Conservation (phyloP, 2,888 invertebrate genomes). For the Chelonus formosanus region DNA sequence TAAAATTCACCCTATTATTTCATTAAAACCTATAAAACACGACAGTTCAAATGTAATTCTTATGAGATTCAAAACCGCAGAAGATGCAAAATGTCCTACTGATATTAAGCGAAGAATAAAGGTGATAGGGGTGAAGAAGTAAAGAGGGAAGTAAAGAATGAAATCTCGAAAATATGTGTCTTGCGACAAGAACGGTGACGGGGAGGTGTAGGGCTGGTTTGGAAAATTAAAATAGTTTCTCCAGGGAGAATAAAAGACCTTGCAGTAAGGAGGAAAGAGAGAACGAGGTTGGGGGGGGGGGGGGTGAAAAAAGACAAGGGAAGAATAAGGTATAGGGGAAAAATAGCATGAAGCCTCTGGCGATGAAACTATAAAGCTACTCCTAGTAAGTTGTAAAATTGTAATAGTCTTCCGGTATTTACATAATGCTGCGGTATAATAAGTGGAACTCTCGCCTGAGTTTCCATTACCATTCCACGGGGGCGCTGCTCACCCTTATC, state of each 20-base stretch:
- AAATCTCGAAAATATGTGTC: conserved; percentile 38
- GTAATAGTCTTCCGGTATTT: conserved; percentile 62
- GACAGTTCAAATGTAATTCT: conserved; percentile 25
- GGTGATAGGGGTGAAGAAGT: neutral
- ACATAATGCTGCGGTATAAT: conserved; percentile 61
- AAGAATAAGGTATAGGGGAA: conserved; percentile 31
- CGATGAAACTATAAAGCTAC: conserved; percentile 60
- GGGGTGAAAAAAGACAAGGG: conserved; percentile 24
- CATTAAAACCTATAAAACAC: conserved; percentile 19
- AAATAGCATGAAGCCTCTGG: conserved; percentile 41
- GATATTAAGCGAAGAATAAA: conserved; percentile 38
- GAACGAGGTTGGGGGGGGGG: conserved; percentile 17
- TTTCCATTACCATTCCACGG: conserved; percentile 53
- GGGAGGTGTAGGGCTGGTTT: conserved; percentile 28
- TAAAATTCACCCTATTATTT: conserved; percentile 24
- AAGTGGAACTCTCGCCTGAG: conserved; percentile 55
- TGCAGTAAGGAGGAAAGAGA: conserved; percentile 14
- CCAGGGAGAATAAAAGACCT: conserved; percentile 24
- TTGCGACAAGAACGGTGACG: conserved; percentile 13
- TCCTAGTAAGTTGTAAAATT: conserved; percentile 61
- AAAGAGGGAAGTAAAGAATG: conserved; percentile 23
- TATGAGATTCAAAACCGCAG: conserved; percentile 8
- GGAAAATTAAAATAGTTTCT: conserved; percentile 43
- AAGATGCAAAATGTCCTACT: conserved; percentile 15
- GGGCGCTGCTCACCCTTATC: conserved; percentile 45